Evolutionary conservation across 2,797 vertebrate genomes (phyloP), one percentile per base, ranked within the genome.

Genomic region (Sphenopsis melanotis): DNA sequence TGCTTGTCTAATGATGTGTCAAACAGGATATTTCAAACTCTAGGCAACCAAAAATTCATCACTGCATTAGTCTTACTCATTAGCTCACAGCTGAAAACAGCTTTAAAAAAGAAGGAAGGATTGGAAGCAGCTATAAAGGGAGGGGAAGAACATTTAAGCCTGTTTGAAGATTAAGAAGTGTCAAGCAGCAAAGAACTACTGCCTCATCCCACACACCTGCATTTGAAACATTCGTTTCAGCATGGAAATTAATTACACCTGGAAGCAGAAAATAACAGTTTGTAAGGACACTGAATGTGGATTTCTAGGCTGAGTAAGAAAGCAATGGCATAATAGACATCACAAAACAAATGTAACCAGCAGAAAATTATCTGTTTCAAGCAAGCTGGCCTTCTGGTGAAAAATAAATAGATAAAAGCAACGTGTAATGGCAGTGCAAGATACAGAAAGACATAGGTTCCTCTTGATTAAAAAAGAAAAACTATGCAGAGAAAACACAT

Each of bases 131-230:
- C 93, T 95, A 91, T 81, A 93, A 94, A 93, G 61, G 57, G 87
- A 89, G 53, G 81, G 49, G 70, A 95, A 94, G 85, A 95, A 91
- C 84, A 83, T 87, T 84, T 94, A 95, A 97, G 90, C 87, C 75
- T 94, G 90, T 95, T 91, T 94, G 87, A 94, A 96, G 93, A 96
- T 96, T 96, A 96, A 74, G 91, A 87, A 94, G 90, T 80, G 86
- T 92, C 93, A 95, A 92, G 65, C 72, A 94, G 87, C 69, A 91
- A 93, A 92, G 82, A 92, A 71, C 64, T 92, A 69, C 69, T 63
- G 82, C 42, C 59, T 93, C 91, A 88, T 91, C 87, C 91, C 87
- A 91, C 84, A 96, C 92, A 95, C 87, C 87, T 94, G 76, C 69
- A 91, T 81, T 22, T 75, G 55, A 76, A 95, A 65, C 61, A n/a